A percentile compares a stretch with the other conserved stretches of the same genome.
Conservation (phyloP, 2,888 invertebrate genomes). For the Drosophila nigricruria region DNA sequence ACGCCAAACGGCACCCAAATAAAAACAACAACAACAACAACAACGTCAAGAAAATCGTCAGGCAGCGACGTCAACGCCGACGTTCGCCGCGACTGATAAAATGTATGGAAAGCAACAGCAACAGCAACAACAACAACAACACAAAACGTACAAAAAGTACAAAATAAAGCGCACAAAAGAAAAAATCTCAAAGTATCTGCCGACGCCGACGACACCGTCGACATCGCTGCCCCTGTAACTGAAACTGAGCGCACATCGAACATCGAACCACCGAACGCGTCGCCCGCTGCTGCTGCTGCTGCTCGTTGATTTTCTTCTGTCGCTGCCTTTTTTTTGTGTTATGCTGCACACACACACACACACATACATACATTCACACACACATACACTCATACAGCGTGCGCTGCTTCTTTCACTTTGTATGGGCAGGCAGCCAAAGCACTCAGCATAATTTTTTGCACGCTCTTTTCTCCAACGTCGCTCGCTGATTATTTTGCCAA, state of each 20-base stretch:
- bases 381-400: slow-evolving; percentile 18
- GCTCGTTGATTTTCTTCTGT: slow-evolving; percentile 66
- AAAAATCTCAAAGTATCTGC: slow-evolving; percentile 79
- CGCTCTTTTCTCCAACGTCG: slow-evolving; percentile 78
- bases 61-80: slow-evolving; percentile 48
- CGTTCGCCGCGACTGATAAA: slow-evolving; percentile 72
- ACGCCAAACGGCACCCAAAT: slow-evolving; percentile 66
- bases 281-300: slow-evolving; percentile 38
- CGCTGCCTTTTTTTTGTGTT: slow-evolving; percentile 67
- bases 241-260: slow-evolving; percentile 59
- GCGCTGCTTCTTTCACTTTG: slow-evolving; percentile 79
- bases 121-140: slow-evolving; percentile 40
- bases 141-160: slow-evolving; percentile 35
- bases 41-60: slow-evolving; percentile 74
- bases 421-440: slow-evolving; percentile 81
- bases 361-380: slow-evolving; percentile 34
- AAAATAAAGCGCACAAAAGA: slow-evolving; percentile 39
- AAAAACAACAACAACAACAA: slow-evolving; percentile 57
- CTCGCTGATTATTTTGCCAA: slow-evolving; percentile 79
- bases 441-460: slow-evolving; percentile 82
- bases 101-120: slow-evolving; percentile 72
- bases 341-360: slow-evolving; percentile 43
- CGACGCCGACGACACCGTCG: slow-evolving; percentile 55
- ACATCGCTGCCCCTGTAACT: slow-evolving; percentile 56
- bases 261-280: slow-evolving; percentile 51